Evolutionary conservation across 2,888 invertebrate species (phyloP).

Genomic region (Parnassius smintheus): DNA sequence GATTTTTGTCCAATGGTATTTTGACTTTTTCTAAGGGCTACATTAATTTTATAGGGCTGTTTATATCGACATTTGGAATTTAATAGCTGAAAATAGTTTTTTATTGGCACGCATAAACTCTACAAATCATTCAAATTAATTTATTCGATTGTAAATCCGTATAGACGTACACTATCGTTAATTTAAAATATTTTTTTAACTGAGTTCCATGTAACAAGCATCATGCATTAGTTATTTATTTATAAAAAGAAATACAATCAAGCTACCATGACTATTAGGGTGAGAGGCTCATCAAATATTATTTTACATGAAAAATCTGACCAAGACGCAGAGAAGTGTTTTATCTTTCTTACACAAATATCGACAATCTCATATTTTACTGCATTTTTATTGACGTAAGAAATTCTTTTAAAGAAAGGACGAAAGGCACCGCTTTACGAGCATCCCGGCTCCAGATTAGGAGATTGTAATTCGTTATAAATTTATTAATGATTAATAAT

Average conservation of each 20-base stretch:
- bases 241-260: conserved; percentile 21
- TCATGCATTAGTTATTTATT: conserved; percentile 16
- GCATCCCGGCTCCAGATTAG: conserved; percentile 49
- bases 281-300: conserved; percentile 37
- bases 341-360: conserved; percentile 39
- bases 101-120: conserved; percentile 13
- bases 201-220: neutral
- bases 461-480: conserved; percentile 71
- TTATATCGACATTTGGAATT: conserved; percentile 56
- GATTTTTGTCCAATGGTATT: conserved; percentile 57
- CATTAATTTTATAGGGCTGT: conserved; percentile 64
- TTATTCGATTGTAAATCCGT: neutral
- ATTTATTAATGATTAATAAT: conserved; percentile 76
- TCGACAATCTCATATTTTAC: conserved; percentile 62
- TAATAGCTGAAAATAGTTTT: conserved; percentile 42
- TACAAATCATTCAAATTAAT: conserved; percentile 10
- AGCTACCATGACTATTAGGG: conserved; percentile 30
- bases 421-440: conserved; percentile 40
- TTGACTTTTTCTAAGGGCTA: conserved; percentile 47
- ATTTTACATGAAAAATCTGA: conserved; percentile 36
- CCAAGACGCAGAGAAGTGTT: conserved; percentile 21
- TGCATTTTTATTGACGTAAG: conserved; percentile 52
- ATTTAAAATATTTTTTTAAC: neutral
- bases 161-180: too few relatives aligned
- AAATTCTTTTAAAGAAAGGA: conserved; percentile 50